Conservation (phyloP, 2,113 vertebrate genomes). For the Stegastes partitus region DNA sequence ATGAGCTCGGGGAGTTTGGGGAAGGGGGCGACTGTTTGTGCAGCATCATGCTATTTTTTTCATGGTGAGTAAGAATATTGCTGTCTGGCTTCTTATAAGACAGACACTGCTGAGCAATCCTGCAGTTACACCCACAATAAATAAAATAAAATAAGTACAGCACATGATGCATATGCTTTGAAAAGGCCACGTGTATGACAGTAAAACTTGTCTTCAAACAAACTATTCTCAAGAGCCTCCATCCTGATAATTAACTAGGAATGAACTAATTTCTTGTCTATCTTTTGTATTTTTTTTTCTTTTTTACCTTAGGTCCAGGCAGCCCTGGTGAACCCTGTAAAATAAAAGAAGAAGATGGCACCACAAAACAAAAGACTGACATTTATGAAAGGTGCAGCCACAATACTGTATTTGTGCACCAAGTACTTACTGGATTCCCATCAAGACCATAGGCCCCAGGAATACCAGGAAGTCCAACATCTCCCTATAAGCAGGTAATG, state of each 20-base stretch:
- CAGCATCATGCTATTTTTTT: constrained; percentile 40
- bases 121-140: constrained; percentile 25
- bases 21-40: neutral
- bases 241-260: too few species aligned
- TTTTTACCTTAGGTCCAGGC: constrained; percentile 89
- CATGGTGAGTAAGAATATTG: constrained; percentile 6
- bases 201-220: too few species aligned
- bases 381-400: neutral
- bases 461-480: constrained; percentile 58
- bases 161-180: neutral
- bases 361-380: neutral
- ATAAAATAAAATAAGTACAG: constrained; percentile 15
- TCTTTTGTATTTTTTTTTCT: neutral
- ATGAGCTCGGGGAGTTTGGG: constrained; percentile 54
- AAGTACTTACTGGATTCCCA: constrained; percentile 63
- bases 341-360: constrained; percentile 34
- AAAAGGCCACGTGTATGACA: neutral
- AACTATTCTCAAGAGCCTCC: too few species aligned
- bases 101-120: constrained; percentile 13
- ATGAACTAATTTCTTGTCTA: too few species aligned
- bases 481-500: constrained; percentile 58
- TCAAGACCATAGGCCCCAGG: constrained; percentile 33
- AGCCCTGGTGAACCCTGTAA: constrained; percentile 87
- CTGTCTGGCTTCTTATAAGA: constrained; percentile 44
- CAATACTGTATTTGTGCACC: neutral